Percentiles rank a stretch among this genome's conserved stretches.
Conservation (phyloP, 2,888 invertebrate species). For the Dasypolia templi region DNA sequence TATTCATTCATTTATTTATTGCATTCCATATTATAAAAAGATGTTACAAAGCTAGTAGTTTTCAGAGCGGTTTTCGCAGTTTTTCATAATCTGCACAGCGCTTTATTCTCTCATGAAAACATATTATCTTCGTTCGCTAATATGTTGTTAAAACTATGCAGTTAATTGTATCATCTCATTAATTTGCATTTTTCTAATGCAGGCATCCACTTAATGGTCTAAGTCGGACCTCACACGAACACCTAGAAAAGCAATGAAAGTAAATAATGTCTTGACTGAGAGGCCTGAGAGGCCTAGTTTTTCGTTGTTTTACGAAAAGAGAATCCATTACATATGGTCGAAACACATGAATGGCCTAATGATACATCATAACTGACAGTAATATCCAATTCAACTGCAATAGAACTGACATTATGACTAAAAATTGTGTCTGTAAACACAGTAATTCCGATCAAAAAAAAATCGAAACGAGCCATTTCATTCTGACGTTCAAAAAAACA, state of each 20-base stretch:
- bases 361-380: slow-evolving; percentile 70
- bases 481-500: slow-evolving; percentile 78
- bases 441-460: slow-evolving; percentile 77
- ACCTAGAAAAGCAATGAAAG: slow-evolving; percentile 22
- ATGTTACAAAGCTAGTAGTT: too few relatives aligned
- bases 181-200: neutral
- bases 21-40: too few relatives aligned
- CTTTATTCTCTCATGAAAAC: neutral
- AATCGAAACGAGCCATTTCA: slow-evolving; percentile 82
- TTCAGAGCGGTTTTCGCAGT: neutral
- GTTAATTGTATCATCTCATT: slow-evolving; percentile 3
- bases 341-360: slow-evolving; percentile 66
- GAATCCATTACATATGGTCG: slow-evolving; percentile 57
- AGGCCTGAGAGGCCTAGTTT: slow-evolving; percentile 19
- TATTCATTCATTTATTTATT: too few relatives aligned
- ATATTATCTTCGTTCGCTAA: neutral
- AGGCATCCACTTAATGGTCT: neutral
- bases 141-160: neutral
- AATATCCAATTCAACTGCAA: slow-evolving; percentile 73
- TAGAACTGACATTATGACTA: slow-evolving; percentile 74
- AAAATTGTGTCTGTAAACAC: slow-evolving; percentile 77
- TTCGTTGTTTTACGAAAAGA: slow-evolving; percentile 41
- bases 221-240: slow-evolving; percentile 17
- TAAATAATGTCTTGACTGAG: slow-evolving; percentile 15
- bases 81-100: neutral